Evolutionary conservation across 1,140 invertebrate genomes (phyloP).

Genomic region (Tetranychus cinnabarinus): DNA sequence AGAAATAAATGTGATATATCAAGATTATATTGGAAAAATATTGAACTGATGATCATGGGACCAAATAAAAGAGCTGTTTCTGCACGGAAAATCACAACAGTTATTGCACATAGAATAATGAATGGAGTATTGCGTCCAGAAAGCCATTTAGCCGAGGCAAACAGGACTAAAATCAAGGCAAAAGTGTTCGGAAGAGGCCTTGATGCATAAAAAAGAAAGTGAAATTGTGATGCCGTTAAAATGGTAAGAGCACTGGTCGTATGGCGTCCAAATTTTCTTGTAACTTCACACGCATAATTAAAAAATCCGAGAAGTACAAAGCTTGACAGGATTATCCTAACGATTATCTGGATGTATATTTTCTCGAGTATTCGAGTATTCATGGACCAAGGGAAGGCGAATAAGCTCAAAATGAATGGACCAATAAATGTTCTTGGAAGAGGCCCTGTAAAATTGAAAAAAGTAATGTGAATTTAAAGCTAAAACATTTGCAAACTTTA

Average conservation of each 20-base stretch:
- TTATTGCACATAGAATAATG: slow-evolving; percentile 8
- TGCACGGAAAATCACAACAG: slow-evolving; percentile 10
- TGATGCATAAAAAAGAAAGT: slow-evolving; percentile 90
- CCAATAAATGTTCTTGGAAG: slow-evolving; percentile 90
- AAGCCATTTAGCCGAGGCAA: slow-evolving; percentile 16
- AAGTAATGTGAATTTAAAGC: background rate
- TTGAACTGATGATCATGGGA: background rate
- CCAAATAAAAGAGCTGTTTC: slow-evolving; percentile 9
- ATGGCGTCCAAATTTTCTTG: slow-evolving; percentile 42
- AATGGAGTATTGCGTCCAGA: slow-evolving; percentile 1
- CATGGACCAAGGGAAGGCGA: background rate
- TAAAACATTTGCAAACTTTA: background rate
- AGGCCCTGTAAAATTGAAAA: slow-evolving; percentile 35
- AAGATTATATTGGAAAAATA: slow-evolving; percentile 6
- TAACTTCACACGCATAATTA: slow-evolving; percentile 30
- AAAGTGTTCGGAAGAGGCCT: slow-evolving; percentile 87
- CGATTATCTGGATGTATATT: slow-evolving; percentile 6
- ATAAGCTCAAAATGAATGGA: slow-evolving; percentile 48
- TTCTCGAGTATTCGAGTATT: background rate
- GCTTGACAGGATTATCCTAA: slow-evolving; percentile 30
- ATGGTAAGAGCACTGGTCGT: slow-evolving; percentile 57
- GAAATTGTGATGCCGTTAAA: slow-evolving; percentile 76
- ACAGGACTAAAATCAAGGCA: slow-evolving; percentile 65
- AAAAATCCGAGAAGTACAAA: slow-evolving; percentile 47
- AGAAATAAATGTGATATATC: background rate